Base-by-base conservation (phyloP, 2,797 vertebrate species). In the Furcifer pardalis region DNA sequence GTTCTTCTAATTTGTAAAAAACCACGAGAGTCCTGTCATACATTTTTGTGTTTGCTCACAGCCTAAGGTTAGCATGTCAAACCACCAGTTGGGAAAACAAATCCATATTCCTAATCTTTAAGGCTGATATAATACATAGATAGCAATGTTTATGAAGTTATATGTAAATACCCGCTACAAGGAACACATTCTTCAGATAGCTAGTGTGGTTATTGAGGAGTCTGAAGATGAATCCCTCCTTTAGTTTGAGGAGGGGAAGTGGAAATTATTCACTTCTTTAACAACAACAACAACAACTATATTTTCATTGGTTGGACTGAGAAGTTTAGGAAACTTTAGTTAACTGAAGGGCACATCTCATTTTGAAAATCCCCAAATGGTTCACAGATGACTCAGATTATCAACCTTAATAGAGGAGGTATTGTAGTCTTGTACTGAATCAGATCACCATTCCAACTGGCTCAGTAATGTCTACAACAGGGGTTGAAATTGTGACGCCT, bases 31-130 rank as follows among this genome's bases (percentile, higher is more conserved):
- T 71, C 89, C 92, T 89, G 93, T 93, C 92, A 92, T 91, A 81
- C 91, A 90, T 92, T 90, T 93, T 91, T 93, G 83, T 80, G 90
- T 91, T 91, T 95, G 88, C 0, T 35, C 93, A 92, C 88, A 75
- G 90, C 88, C n/a, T 91, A 86, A 88, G 94, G 95, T 96, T 94
- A 96, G 91, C 90, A 91, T 94, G 94, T 90, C 96, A 96, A 95
- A 96, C 91, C 90, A 94, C 93, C 93, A 94, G 96, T 96, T 96
- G 96, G 95, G 94, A 94, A 96, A 95, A 94, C 91, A 95, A 91
- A 96, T 96, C 96, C 93, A 96, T 96, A 96, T 75, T 90, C 92
- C 79, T 89, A 93, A 94, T 93, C 94, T 95, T 95, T 92, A 86
- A 94, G 92, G 91, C 90, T 94, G 95, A 95, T 93, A 91, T 40